phyloP scores from a whole-genome alignment of 2,888 invertebrate genomes.

The Philonicus albiceps region DNA sequence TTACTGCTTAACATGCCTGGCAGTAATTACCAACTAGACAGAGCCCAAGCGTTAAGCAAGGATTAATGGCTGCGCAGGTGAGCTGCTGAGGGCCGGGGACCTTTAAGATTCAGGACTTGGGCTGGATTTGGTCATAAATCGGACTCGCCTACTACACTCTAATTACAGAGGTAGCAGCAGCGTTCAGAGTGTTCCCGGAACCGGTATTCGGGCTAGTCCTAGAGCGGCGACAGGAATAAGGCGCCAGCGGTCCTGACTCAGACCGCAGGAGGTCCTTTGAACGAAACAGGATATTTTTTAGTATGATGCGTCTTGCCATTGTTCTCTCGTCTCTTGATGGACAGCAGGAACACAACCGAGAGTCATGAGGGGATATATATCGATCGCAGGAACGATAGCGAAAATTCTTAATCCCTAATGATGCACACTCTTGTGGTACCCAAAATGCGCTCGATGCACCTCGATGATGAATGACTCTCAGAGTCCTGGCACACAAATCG shows the following conservation, averaged over 20 bases:
- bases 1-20: background rate
- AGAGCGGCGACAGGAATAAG: background rate
- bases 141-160: constrained; percentile 15
- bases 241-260: constrained; percentile 41
- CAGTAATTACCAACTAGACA: background rate
- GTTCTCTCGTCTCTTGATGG: constrained; percentile 22
- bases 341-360: background rate
- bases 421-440: background rate
- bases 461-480: constrained; percentile 17
- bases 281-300: background rate
- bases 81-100: background rate
- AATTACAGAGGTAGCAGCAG: background rate
- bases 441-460: background rate
- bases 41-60: background rate
- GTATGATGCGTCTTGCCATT: constrained; percentile 5
- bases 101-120: background rate
- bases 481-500: background rate
- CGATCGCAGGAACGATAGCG: constrained; percentile 5
- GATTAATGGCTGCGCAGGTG: constrained; percentile 34
- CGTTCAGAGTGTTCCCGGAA: constrained; percentile 4
- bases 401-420: constrained; percentile 27
- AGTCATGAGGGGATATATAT: constrained; percentile 12
- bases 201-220: background rate
- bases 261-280: constrained; percentile 32
- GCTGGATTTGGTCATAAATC: constrained; percentile 31